A percentile compares a stretch with the other conserved stretches of the same genome.
Conservation (phyloP, 2,113 vertebrate genomes). For the Oryzias curvinotus region DNA sequence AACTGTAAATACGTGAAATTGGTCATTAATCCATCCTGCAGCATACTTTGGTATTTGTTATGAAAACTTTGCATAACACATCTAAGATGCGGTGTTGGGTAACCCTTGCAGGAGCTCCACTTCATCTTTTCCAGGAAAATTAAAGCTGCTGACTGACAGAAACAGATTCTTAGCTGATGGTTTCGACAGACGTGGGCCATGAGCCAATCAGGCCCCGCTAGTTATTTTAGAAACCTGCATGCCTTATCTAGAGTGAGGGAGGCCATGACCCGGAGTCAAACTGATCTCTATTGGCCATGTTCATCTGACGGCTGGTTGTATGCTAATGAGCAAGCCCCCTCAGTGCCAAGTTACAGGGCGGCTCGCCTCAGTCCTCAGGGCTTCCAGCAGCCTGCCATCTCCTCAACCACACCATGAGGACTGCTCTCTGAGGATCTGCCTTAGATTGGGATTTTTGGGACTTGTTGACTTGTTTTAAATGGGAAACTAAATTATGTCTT, state of each 20-base stretch:
- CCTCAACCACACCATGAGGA: constrained; percentile 77
- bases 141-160: constrained; percentile 81
- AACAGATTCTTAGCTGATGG: constrained; percentile 70
- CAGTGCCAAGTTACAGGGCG: constrained; percentile 54
- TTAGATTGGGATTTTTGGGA: constrained; percentile 56
- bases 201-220: constrained; percentile 78
- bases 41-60: background rate
- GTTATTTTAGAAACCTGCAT: constrained; percentile 93
- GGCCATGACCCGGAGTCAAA: constrained; percentile 66
- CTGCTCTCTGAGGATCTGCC: constrained; percentile 69
- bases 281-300: constrained; percentile 81
- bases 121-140: constrained; percentile 80
- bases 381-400: constrained; percentile 70
- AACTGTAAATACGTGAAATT: constrained; percentile 37
- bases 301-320: constrained; percentile 76
- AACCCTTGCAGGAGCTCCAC: constrained; percentile 46
- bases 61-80: constrained; percentile 26
- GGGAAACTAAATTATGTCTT: constrained; percentile 82
- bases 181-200: constrained; percentile 69
- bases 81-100: constrained; percentile 37
- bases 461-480: constrained; percentile 41
- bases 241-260: constrained; percentile 84
- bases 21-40: constrained; percentile 27
- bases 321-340: constrained; percentile 78
- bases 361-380: constrained; percentile 49